These are phyloP conservation scores for Callithrix jacchus DNA, from an alignment of 2,113 vertebrate genomes.

Conservation along the genomic window DNA sequence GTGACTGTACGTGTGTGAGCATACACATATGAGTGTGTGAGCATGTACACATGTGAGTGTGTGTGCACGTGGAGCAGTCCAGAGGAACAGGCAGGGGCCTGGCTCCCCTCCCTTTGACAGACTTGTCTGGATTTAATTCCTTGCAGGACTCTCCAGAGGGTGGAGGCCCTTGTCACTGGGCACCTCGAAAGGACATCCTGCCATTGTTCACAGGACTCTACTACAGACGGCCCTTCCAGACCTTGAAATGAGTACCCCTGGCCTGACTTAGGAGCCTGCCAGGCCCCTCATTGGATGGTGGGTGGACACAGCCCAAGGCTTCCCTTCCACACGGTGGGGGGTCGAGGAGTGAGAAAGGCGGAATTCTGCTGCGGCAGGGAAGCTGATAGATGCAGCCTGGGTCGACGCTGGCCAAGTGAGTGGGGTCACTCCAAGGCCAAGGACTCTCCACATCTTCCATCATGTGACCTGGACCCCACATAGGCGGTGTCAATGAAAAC, in stretches of 20 bases:
- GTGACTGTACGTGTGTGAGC: too few relatives aligned
- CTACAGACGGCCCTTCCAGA: background rate
- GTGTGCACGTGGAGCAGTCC: background rate
- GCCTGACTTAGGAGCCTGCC: rapidly evolving
- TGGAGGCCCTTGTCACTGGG: rapidly evolving
- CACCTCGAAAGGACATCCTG: background rate
- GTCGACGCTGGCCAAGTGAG: background rate
- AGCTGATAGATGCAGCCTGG: too few relatives aligned
- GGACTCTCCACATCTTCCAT: background rate
- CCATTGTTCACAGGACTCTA: background rate
- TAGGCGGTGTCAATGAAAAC: conserved; percentile 68
- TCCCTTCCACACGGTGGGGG: rapidly evolving
- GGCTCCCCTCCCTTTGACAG: background rate
- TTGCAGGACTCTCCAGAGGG: rapidly evolving
- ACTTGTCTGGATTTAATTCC: background rate
- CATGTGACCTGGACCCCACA: conserved; percentile 39
- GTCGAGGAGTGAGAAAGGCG: background rate
- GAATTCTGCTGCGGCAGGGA: rapidly evolving
- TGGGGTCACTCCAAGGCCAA: background rate
- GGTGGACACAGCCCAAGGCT: background rate
- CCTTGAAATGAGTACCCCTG: rapidly evolving
- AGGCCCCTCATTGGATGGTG: background rate
- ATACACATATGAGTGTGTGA: background rate
- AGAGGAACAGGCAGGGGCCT: background rate
- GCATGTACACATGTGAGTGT: background rate